Evolutionary conservation across 1,140 invertebrate species (phyloP), one percentile per base, ranked within the genome.

Genomic region (Pseudomyrmex gracilis): DNA sequence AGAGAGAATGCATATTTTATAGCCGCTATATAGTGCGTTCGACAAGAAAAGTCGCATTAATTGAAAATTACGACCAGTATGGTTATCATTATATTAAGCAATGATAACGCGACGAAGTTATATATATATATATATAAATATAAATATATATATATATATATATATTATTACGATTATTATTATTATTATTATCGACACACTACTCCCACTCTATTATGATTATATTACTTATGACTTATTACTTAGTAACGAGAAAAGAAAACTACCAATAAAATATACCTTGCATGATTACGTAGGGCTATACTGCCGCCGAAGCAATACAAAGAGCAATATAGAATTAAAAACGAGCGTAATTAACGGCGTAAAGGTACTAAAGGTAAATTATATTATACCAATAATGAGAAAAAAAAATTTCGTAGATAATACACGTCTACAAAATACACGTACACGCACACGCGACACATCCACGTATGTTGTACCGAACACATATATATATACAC

Each of bases 241-340:
- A 87, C 77, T 83, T 87, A 84, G 67, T 87, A 85, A 88, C 57
- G 86, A 83, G 74, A 64, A 55, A 13, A 51, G 49, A 77, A 82
- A 84, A 86, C 68, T 73, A 80, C 58, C 68, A 80, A 84, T 77
- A 74, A 76, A 86, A 87, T 85, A 90, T 89, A 89, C 85, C 87
- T 90, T 92, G 92, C 92, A 93, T 93, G 93, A 92, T 80, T 92
- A 90, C 87, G 91, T 93, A 93, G 91, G 90, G 91, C 92, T 92
- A 90, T 90, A 91, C 90, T 91, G 90, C 86, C 90, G 80, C 84
- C 82, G 90, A 91, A 93, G 92, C 92, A 93, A 94, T 93, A 93
- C 90, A 91, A 94, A 93, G 90, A 94, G 92, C 92, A 94, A 93
- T 93, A 94, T 94, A 93, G 86, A 82, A 85, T 91, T 92, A 90